Percentiles rank a stretch among this genome's conserved stretches.
Conservation (phyloP, 2,888 invertebrate genomes). For the Ctenicera cuprea region DNA sequence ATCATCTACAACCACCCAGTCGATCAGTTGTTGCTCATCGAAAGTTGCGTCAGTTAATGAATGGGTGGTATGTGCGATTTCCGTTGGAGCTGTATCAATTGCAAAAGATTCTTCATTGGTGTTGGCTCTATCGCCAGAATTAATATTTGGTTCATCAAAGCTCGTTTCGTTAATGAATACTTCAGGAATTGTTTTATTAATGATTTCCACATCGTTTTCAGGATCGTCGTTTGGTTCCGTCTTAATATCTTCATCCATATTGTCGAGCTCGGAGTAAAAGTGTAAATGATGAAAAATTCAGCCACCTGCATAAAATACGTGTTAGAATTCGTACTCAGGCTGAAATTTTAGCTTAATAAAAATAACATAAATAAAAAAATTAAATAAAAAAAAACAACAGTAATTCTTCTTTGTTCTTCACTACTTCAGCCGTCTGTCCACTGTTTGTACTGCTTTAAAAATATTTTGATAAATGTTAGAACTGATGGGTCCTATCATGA, state of each 20-base stretch:
- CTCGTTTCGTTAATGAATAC: neutral
- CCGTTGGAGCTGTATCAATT: too few relatives aligned
- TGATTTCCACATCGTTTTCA: constrained; percentile 4
- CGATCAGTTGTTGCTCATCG: constrained; percentile 4
- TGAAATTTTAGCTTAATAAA: too few relatives aligned
- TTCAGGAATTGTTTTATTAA: constrained; percentile 11
- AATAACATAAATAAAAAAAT: neutral
- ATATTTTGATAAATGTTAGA: too few relatives aligned
- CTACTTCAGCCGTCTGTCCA: too few relatives aligned
- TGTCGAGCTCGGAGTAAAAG: neutral
- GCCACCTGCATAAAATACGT: constrained; percentile 11
- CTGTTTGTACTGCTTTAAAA: too few relatives aligned
- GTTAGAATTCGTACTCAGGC: neutral
- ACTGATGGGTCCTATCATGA: too few relatives aligned
- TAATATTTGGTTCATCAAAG: neutral
- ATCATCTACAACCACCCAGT: constrained; percentile 24
- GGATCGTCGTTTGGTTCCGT: neutral
- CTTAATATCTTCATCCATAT: constrained; percentile 5
- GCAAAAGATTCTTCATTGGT: neutral
- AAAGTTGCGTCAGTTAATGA: too few relatives aligned
- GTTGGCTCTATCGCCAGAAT: neutral
- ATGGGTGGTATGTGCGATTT: neutral
- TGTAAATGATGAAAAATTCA: constrained; percentile 6
- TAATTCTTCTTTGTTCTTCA: too few relatives aligned
- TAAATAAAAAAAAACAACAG: neutral